Evolutionary conservation across 2,113 vertebrate genomes (phyloP).

Genomic region (Sula dactylatra): DNA sequence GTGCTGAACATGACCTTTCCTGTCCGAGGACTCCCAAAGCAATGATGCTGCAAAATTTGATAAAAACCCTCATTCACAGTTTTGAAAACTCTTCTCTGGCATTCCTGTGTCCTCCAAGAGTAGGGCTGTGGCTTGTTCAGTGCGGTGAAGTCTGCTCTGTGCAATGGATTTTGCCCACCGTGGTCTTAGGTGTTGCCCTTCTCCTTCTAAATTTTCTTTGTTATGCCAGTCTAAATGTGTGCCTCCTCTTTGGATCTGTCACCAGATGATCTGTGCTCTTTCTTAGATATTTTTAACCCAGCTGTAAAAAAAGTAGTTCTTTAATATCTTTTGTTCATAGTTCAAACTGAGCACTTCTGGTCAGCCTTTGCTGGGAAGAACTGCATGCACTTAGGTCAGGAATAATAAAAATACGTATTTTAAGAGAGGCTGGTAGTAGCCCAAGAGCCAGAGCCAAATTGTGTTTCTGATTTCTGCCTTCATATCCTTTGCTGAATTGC

Average conservation of each 20-base stretch:
- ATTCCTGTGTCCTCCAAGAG: neutral
- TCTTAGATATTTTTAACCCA: neutral
- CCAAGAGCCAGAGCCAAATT: constrained; percentile 18
- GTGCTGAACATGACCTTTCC: neutral
- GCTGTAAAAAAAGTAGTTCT: neutral
- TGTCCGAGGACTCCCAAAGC: neutral
- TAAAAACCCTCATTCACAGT: neutral
- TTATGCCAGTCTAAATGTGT: neutral
- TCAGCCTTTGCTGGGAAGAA: neutral
- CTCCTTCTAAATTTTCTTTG: neutral
- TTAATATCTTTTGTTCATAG: neutral
- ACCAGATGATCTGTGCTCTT: neutral
- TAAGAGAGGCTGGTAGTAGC: constrained; percentile 5
- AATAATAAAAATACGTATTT: neutral
- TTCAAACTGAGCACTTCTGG: neutral
- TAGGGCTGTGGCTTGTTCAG: neutral
- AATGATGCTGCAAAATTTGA: neutral
- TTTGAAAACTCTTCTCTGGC: neutral
- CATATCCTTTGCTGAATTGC: neutral
- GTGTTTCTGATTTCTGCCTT: constrained; percentile 13
- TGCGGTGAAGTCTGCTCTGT: neutral
- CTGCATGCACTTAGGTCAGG: neutral
- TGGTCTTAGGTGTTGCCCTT: neutral
- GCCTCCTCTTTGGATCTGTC: neutral
- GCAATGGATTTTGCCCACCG: neutral